phyloP scores from a whole-genome alignment of 2,797 vertebrate species.

The Centroberyx gerrardi region DNA sequence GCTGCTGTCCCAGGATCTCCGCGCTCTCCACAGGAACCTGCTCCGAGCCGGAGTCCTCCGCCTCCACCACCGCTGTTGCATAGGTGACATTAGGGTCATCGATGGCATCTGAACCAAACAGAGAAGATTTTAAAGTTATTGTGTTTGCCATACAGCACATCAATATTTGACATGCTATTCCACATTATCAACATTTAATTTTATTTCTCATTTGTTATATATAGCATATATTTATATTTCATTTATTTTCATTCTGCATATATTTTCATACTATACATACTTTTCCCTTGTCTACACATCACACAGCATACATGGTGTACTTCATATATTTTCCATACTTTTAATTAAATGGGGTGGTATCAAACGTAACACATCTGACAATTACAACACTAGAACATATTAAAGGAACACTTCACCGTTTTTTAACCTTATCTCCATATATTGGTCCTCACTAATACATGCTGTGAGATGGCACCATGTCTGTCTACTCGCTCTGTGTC shows the following conservation, averaged over 20 bases:
- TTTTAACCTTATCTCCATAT: too few species aligned
- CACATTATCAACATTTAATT: neutral
- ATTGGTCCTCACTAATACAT: too few species aligned
- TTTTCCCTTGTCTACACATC: neutral
- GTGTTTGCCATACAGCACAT: neutral
- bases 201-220: too few species aligned
- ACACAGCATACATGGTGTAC: too few species aligned
- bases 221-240: too few species aligned
- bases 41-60: slow-evolving; percentile 93
- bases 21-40: slow-evolving; percentile 89
- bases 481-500: too few species aligned
- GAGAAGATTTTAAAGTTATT: neutral
- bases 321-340: too few species aligned
- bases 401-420: too few species aligned
- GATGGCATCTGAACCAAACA: slow-evolving; percentile 86
- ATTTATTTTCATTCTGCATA: neutral
- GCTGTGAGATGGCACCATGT: too few species aligned
- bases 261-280: neutral
- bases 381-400: too few species aligned
- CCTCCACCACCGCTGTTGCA: slow-evolving; percentile 90
- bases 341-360: too few species aligned
- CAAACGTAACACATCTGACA: too few species aligned
- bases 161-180: neutral
- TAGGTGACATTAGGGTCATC: slow-evolving; percentile 94
- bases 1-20: slow-evolving; percentile 90